Evolutionary conservation across 2,888 invertebrate species (phyloP), one percentile per base, ranked within the genome.

Genomic region (Ganaspis brasiliensis): DNA sequence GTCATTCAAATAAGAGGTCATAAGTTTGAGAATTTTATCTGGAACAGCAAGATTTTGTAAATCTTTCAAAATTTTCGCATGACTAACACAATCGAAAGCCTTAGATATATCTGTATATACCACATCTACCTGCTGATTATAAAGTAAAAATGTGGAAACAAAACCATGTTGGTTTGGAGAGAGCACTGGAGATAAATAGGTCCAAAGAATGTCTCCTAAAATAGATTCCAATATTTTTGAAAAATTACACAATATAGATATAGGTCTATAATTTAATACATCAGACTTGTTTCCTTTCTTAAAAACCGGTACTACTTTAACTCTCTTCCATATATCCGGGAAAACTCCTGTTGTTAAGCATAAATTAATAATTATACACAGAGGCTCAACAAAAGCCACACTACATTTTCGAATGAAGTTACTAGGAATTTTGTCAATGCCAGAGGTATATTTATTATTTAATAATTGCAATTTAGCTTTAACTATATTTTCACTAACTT

Each of bases 211-310:
- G 40, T 40, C 40, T 10, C 73, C 37, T 5, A 79, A 40, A 9
- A 77, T 19, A 31, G 70, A 74, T 71, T 83, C 83, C 37, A 83
- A 79, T 1, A 83, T 40, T 73, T 80, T 83, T 10, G 75, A 72
- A 12, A 81, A 40, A 12, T 71, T 19, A 12, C 75, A 73, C 9
- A 75, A 57, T 10, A 80, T 77, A 56, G 74, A 37, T 5, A 82
- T 81, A 6, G 81, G 80, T 71, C 82, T 74, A 45, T 81, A 81
- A 21, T 84, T 79, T 37, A 26, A 6, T 3, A 79, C 73, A 16
- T 49, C 12, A 10, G 59, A 35, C 10, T 40, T 55, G 26, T 80
- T 52, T 14, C 80, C 82, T 0, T 9, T 45, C 71, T 84, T 83
- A 67, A 77, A 79, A 14, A 83, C 57, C 1, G 82, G 80, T 16